Conservation (phyloP, 2,113 vertebrate species). For the Sialia sialis region DNA sequence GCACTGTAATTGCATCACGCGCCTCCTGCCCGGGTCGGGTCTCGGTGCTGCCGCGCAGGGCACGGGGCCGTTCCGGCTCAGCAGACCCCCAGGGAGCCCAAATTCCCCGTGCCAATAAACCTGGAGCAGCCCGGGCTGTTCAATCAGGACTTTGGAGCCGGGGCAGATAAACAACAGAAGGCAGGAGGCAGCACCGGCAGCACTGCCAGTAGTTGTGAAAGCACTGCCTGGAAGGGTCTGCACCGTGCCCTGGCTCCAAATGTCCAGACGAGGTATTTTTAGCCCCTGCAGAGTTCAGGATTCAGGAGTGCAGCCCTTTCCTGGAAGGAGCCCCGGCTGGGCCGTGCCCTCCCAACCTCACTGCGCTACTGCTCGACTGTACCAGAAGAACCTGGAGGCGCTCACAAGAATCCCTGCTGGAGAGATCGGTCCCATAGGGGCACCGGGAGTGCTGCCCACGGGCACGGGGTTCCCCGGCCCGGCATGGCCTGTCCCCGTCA, state of each 20-base stretch:
- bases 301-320: background rate
- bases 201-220: background rate
- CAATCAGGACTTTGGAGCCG: constrained; percentile 10
- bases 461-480: background rate
- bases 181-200: background rate
- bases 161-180: background rate
- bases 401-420: background rate
- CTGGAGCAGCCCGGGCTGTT: background rate
- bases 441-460: background rate
- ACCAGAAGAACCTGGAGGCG: background rate
- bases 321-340: background rate
- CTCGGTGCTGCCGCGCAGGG: background rate
- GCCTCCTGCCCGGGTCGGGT: background rate
- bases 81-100: background rate
- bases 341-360: background rate
- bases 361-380: background rate
- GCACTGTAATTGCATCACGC: background rate
- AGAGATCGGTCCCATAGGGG: background rate
- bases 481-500: background rate
- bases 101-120: background rate
- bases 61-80: background rate
- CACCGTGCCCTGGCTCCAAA: background rate
- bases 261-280: background rate
- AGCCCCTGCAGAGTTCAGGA: background rate
- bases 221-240: background rate